These are phyloP conservation scores for Panthera leo DNA, from an alignment of 2,113 vertebrate genomes.

Conservation along the genomic window DNA sequence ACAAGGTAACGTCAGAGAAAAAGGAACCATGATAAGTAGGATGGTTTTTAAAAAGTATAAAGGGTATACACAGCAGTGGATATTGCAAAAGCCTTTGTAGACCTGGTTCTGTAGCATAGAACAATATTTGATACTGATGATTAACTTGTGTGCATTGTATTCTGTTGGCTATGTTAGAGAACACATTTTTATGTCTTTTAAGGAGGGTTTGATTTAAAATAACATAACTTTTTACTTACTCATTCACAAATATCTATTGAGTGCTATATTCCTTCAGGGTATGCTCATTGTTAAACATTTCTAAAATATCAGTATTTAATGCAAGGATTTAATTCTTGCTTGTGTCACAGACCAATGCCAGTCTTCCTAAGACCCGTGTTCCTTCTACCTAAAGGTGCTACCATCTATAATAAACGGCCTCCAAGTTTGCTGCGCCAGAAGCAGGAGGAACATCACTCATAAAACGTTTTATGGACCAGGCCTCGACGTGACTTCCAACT, in stretches of 20 bases:
- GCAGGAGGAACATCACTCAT: not conserved
- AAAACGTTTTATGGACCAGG: not conserved
- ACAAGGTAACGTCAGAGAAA: not conserved
- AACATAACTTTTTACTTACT: not conserved
- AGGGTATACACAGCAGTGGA: not conserved
- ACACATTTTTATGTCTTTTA: not conserved
- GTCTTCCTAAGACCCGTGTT: not conserved
- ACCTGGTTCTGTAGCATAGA: not conserved
- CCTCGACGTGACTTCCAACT: not conserved
- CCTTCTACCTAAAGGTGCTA: not conserved
- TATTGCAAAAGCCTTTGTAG: not conserved
- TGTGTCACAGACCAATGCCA: not conserved
- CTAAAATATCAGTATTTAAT: not conserved
- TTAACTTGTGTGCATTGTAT: not conserved
- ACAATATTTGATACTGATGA: not conserved
- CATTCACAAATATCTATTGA: not conserved
- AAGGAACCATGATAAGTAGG: not conserved
- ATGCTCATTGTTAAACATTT: not conserved
- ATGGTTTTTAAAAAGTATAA: not conserved
- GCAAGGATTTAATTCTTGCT: not conserved
- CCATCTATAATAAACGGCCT: not conserved
- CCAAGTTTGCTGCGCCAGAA: not conserved
- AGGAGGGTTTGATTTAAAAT: not conserved
- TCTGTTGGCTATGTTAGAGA: not conserved
- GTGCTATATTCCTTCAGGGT: not conserved